Percentiles rank a stretch among this genome's conserved stretches.
Evolutionary conservation across 2,888 invertebrate species (phyloP).

Genomic region (Lottia gigantea): DNA sequence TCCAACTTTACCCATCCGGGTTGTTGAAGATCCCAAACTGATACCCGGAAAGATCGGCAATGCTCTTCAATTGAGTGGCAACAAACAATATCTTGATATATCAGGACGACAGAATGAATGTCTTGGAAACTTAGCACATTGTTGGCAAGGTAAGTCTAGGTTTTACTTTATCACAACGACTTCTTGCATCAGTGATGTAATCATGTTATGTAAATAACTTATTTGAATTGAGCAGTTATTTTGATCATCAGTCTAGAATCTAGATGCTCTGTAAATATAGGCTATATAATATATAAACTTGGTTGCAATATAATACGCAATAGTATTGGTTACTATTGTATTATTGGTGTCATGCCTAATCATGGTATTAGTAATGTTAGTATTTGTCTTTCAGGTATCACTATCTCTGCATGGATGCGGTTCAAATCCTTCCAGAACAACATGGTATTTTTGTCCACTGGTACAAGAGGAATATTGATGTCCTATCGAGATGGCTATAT

Average conservation of each 20-base stretch:
- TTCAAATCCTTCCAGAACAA: constrained; percentile 53
- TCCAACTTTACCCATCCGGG: constrained; percentile 35
- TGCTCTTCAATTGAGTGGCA: constrained; percentile 56
- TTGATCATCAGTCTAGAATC: too few species aligned
- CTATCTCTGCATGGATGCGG: constrained; percentile 59
- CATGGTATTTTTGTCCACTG: constrained; percentile 59
- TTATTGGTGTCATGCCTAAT: too few species aligned
- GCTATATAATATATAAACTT: too few species aligned
- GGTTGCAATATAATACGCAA: too few species aligned
- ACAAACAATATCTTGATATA: constrained; percentile 60
- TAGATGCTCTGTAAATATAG: too few species aligned
- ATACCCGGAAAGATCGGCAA: constrained; percentile 56
- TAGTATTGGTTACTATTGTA: too few species aligned
- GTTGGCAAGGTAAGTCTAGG: constrained; percentile 36
- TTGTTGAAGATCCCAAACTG: constrained; percentile 41
- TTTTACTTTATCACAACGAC: neutral
- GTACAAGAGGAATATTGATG: constrained; percentile 55
- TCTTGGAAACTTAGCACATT: constrained; percentile 57
- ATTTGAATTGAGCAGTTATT: too few species aligned
- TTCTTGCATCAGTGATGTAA: too few species aligned
- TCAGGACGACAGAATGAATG: constrained; percentile 53
- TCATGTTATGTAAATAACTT: too few species aligned
- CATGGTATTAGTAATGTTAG: constrained; percentile 19
- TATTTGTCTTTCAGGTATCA: constrained; percentile 56
- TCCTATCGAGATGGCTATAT: constrained; percentile 53